Conservation (phyloP, 2,888 invertebrate genomes). For the Chalcis sispes region DNA sequence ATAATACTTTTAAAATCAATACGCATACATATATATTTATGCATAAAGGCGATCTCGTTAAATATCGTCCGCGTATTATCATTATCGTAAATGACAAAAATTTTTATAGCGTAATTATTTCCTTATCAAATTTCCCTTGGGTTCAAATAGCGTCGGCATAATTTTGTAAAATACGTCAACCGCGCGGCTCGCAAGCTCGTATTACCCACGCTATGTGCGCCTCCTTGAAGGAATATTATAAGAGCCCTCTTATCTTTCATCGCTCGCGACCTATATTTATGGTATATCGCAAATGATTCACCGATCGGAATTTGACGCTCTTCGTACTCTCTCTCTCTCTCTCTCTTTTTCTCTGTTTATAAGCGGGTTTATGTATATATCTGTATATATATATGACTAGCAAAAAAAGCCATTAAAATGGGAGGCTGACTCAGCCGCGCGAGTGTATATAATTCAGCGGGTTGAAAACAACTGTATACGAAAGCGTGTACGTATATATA, state of each 20-base stretch:
- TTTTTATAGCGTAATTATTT: slow-evolving; percentile 33
- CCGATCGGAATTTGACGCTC: slow-evolving; percentile 62
- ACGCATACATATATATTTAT: too few relatives aligned
- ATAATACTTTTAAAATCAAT: too few relatives aligned
- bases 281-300: slow-evolving; percentile 63
- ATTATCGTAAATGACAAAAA: slow-evolving; percentile 29
- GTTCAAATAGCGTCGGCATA: slow-evolving; percentile 25
- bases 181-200: slow-evolving; percentile 22
- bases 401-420: too few relatives aligned
- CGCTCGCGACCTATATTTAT: slow-evolving; percentile 62
- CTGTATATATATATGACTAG: too few relatives aligned
- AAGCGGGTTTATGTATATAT: too few relatives aligned
- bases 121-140: slow-evolving; percentile 28
- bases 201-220: slow-evolving; percentile 23
- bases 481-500: too few relatives aligned
- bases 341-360: too few relatives aligned
- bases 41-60: not conserved
- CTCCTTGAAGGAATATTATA: slow-evolving; percentile 25
- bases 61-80: slow-evolving; percentile 12
- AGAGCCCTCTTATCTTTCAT: slow-evolving; percentile 43
- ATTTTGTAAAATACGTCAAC: not conserved
- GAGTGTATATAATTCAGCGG: too few relatives aligned
- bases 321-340: too few relatives aligned
- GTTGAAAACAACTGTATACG: too few relatives aligned
- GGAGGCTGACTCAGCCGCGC: too few relatives aligned